Evolutionary conservation across 1,140 invertebrate species (phyloP).

Genomic region (Heterodera carotae): DNA sequence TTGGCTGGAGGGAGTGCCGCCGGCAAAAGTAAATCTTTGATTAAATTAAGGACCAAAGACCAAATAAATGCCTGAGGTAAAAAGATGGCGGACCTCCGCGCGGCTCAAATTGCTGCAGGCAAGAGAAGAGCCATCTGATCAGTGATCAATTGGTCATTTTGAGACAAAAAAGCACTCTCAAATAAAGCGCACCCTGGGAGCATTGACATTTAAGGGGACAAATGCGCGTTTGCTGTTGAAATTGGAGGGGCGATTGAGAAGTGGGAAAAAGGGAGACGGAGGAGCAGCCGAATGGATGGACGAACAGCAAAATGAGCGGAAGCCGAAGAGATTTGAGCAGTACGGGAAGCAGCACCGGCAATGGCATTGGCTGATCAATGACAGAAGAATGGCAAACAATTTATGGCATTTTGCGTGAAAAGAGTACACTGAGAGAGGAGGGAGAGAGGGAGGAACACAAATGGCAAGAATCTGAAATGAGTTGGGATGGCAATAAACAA

Average conservation of each 20-base stretch:
- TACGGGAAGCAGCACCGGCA: not conserved
- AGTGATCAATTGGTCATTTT: not conserved
- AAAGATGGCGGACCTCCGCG: constrained; percentile 20
- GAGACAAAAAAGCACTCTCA: not conserved
- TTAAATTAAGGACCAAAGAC: not conserved
- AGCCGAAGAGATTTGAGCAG: not conserved
- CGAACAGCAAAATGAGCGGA: not conserved
- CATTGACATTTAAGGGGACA: constrained; percentile 8
- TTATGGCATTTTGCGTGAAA: too few species aligned
- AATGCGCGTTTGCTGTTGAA: not conserved
- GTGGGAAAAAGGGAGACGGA: not conserved
- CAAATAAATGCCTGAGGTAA: constrained; percentile 5
- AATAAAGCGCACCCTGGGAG: not conserved
- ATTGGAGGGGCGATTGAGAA: not conserved
- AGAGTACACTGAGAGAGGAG: too few species aligned
- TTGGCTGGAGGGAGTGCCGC: constrained; percentile 15
- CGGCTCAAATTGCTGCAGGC: constrained; percentile 8
- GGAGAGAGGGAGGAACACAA: too few species aligned
- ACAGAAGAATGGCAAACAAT: not conserved
- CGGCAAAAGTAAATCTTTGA: not conserved
- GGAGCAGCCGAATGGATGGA: not conserved
- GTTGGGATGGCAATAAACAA: too few species aligned
- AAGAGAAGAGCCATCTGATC: constrained; percentile 22
- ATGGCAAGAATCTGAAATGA: too few species aligned
- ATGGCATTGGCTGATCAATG: not conserved